Base-by-base conservation (phyloP, 2,797 vertebrate species). In the Sebastiscus tertius region DNA sequence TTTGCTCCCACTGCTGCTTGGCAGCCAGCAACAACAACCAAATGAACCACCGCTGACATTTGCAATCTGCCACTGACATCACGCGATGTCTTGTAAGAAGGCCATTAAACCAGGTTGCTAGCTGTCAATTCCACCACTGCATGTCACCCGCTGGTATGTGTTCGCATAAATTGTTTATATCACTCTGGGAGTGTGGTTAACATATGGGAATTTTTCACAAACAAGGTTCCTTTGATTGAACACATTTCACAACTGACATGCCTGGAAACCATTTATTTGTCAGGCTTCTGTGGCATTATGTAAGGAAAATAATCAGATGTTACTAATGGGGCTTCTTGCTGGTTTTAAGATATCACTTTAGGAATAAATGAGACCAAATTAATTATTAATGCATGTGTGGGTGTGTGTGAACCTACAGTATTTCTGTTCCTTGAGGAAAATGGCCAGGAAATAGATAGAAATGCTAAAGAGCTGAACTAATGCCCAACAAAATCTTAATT, bases 61-160 rank as follows among this genome's bases (percentile, higher is more conserved):
- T 90, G 78, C 89, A 91, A 87, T 92, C 88, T 91, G 88, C 88
- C 66, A 56, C 63, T 54, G 78, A 83, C 76, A 86, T 88, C 77
- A 88, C 2, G 52, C 64, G 4, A 66, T 26, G 79, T 71, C 85
- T 82, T 75, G 60, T 77, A 82, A 81, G 77, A 84, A 56, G 72
- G 76, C 77, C 77, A 71, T 85, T 85, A 69, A 88, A 86, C 18
- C 1, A 26, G 76, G 77, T n/a, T 75, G 61, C 63, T 77, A 12
- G 75, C 67, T 86, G 86, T 82, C 71, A 82, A 31, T 85, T 84
- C 49, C 65, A 59, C 24, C 27, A 1, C 49, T 63, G 49, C 55
- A 3, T 73, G 68, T 87, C 84, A 87, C 74, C 72, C 1, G 14
- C 80, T 73, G 16, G 36, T 70, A 58, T 69, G 54, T 72, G 77